These are phyloP conservation scores for Rhagoletis zephyria DNA, from an alignment of 1,140 invertebrate genomes.

Conservation along the genomic window DNA sequence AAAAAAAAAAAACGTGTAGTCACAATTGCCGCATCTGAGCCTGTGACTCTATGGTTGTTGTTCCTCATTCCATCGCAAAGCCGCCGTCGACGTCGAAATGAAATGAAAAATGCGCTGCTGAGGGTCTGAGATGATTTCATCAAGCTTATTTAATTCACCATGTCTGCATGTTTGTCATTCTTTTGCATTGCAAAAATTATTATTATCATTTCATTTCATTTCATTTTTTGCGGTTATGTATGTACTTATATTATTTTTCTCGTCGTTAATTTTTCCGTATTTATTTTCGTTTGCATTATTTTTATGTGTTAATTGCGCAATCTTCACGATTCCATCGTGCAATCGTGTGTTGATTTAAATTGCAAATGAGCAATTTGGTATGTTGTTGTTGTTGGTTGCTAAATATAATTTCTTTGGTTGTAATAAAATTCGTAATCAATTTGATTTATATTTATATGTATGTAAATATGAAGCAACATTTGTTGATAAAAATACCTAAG, in stretches of 20 bases:
- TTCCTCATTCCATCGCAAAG: slow-evolving; percentile 27
- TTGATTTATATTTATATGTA: background rate
- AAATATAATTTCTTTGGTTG: background rate
- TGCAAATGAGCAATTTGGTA: background rate
- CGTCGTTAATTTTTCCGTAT: background rate
- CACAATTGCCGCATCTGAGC: slow-evolving; percentile 30
- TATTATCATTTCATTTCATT: slow-evolving; percentile 15
- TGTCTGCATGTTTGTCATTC: slow-evolving; percentile 52
- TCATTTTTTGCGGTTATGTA: background rate
- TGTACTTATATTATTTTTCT: background rate
- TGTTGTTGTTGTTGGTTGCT: background rate
- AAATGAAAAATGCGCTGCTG: slow-evolving; percentile 39
- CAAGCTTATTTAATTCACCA: slow-evolving; percentile 45
- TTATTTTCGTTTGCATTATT: slow-evolving; percentile 29
- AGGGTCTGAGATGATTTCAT: slow-evolving; percentile 52
- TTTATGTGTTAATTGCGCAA: slow-evolving; percentile 36
- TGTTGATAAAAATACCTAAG: background rate
- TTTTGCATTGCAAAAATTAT: slow-evolving; percentile 49
- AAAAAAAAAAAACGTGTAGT: background rate
- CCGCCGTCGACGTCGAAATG: background rate
- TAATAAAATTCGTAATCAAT: slow-evolving; percentile 16
- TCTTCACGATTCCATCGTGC: background rate
- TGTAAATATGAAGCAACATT: background rate
- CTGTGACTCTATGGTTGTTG: background rate
- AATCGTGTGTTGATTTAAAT: slow-evolving; percentile 24